Base-by-base conservation (phyloP, 1,140 invertebrate genomes). In the Cyphomyrmex costatus region DNA sequence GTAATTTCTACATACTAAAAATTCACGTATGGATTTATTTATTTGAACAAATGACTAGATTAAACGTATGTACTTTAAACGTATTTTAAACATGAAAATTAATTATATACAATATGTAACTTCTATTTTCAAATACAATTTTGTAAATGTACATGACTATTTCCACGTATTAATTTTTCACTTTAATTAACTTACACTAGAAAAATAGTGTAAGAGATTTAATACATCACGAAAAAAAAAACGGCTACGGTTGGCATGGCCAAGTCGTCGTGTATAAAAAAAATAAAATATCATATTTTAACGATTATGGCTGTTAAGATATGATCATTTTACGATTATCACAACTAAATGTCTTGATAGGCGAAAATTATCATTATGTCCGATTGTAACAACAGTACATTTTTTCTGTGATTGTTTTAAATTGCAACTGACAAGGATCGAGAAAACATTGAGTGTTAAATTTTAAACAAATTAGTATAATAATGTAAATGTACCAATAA, bases 381-480 rank as follows among this genome's bases (percentile, higher is more conserved):
- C 30, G 3, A 3, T 30, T 30, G 30, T 30, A 3, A 30, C 30
- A 30, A 30, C 30, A 1, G 30, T 30, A 30, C 30, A 30, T 30
- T 30, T 30, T 2, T 30, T 30, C 30, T 30, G 30, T 30, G 30
- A 49, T 24, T 27, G 6, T 49, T 49, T 65, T 36, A 36, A 21
- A n/a, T 36, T 56, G n/a, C 6, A 56, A 56, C 6, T 56, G 6
- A 56, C 7, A 8, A 56, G n/a, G 8, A 65, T 65, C 30, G 7
- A 65, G 6, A 5, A 49, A 49, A 49, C 1, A 49, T 14, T 46
- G 12, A 46, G 8, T 49, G 4, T 49, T n/a, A 51, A 51, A 63
- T 33, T n/a, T 65, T 65, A 65, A 65, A 4, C 30, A 42, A 65
- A 10, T 36, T 65, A 12, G 19, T 65, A 7, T 65, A 65, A 65